Evolutionary conservation across 2,888 invertebrate genomes (phyloP), one percentile per base, ranked within the genome.

Genomic region (Cataglyphis altisquamis): DNA sequence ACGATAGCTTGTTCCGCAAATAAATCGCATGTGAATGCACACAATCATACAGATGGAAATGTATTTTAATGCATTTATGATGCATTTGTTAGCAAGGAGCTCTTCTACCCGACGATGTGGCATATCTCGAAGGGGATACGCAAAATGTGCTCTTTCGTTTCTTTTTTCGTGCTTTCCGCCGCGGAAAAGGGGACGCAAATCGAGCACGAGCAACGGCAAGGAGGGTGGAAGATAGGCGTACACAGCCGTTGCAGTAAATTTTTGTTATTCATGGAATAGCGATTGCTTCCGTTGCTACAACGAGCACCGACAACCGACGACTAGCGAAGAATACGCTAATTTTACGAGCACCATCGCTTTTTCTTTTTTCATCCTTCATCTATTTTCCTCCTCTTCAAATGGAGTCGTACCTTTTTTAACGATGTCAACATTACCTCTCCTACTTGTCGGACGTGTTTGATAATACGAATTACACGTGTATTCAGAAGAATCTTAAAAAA

Each of bases 211-310:
- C 66, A 60, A 70, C 68, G 68, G 32, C 68, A 80, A 48, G 80
- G 48, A 85, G 80, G 57, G 52, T 67, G 39, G 55, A 48, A 75
- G 70, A 82, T 62, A 68, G 45, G 66, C 29, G 77, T 41, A 84
- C 84, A 84, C 78, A 55, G 74, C 63, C 73, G 85, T 82, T 82
- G 90, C 85, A 89, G 87, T 88, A 91, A 91, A 92, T 90, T 93
- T 93, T 93, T 93, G 90, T 92, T 93, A 93, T 93, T 93, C 93
- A 93, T 93, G 92, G 91, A 93, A 93, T 91, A 92, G 91, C 92
- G 90, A 93, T 93, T 93, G 92, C 92, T 91, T 91, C 90, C 89
- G 90, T 89, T 82, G 86, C 84, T 84, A 83, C 83, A 84, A 86
- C 91, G 86, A 88, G 74, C 89, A 84, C 86, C 90, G 86, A 87